phyloP scores from a whole-genome alignment of 2,113 vertebrate genomes.

The Herpailurus yagouaroundi region DNA sequence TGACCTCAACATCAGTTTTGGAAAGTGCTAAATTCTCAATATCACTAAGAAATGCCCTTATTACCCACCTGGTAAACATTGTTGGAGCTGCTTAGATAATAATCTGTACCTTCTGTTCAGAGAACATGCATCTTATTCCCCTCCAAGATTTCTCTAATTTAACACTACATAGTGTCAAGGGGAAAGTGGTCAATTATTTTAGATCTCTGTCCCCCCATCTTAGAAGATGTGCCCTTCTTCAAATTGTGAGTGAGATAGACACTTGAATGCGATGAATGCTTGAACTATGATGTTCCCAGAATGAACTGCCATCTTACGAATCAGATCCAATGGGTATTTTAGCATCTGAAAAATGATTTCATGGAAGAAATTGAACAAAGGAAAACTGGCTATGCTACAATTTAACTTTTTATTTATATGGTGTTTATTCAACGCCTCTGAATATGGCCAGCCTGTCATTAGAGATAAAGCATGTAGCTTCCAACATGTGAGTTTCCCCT shows the following conservation, averaged over 20 bases:
- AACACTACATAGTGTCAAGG: not conserved
- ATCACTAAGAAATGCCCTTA: not conserved
- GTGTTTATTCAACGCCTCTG: not conserved
- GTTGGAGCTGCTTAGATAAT: not conserved
- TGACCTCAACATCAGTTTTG: not conserved
- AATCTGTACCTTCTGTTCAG: not conserved
- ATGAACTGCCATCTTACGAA: constrained; percentile 5
- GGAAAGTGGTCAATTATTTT: not conserved
- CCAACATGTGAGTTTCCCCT: not conserved
- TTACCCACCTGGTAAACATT: not conserved
- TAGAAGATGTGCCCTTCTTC: not conserved
- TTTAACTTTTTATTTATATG: not conserved
- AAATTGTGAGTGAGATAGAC: not conserved
- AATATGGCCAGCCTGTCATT: not conserved
- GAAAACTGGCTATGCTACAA: not conserved
- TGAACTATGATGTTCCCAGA: not conserved
- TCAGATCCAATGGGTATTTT: not conserved
- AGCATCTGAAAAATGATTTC: not conserved
- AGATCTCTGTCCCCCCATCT: not conserved
- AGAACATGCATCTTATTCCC: not conserved
- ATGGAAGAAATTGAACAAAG: not conserved
- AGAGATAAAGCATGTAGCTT: not conserved
- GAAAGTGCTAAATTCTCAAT: not conserved
- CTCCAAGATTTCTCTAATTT: constrained; percentile 1
- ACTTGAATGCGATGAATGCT: not conserved